Evolutionary conservation across 1,140 invertebrate species (phyloP), one percentile per base, ranked within the genome.

Genomic region (Drosophila varians): DNA sequence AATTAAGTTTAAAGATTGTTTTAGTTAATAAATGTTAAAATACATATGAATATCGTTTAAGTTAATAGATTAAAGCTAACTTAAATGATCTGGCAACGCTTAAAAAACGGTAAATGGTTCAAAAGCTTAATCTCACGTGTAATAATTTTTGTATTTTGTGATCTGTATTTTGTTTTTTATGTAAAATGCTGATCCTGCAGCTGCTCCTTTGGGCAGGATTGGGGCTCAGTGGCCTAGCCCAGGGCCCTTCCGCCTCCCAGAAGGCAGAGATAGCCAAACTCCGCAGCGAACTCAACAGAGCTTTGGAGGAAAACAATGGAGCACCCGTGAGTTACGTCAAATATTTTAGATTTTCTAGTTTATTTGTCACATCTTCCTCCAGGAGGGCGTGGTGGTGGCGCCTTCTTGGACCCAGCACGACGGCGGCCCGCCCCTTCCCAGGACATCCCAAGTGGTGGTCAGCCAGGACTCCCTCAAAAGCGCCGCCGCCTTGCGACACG

Each of bases 331-430:
- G 3, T 8, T 16, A 5, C 2, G n/a, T 3, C 6, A 8, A 2
- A 6, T 38, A 2, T 38, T 16, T 16, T 38, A 1, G 6, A 18
- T 38, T 16, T 38, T 38, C 36, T 7, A 42, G 6, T 12, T 7
- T 23, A 40, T 6, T 9, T 16, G 0, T 25, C 11, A 7, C 21
- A 4, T 48, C 0, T n/a, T 14, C 2, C 7, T 16, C 12, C 16
- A 79, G 72, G 31, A 55, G 9, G 84, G 80, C 3, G 68, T 87
- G 3, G 64, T 90, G 18, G 82, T 83, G 38, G 89, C 90, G 6
- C 89, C 89, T 0, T 16, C 1, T 0, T 90, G 89, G 89, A 86
- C 84, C 0, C 54, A 57, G 19, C 34, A 60, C 8, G 12, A 38
- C 5, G 1, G 12, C 31, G 51, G 1, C 1, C 12, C 1, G 1